Percentiles rank a stretch among this genome's conserved stretches.
phyloP scores from a whole-genome alignment of 2,113 vertebrate genomes.

The Melanotaenia duboulayi region DNA sequence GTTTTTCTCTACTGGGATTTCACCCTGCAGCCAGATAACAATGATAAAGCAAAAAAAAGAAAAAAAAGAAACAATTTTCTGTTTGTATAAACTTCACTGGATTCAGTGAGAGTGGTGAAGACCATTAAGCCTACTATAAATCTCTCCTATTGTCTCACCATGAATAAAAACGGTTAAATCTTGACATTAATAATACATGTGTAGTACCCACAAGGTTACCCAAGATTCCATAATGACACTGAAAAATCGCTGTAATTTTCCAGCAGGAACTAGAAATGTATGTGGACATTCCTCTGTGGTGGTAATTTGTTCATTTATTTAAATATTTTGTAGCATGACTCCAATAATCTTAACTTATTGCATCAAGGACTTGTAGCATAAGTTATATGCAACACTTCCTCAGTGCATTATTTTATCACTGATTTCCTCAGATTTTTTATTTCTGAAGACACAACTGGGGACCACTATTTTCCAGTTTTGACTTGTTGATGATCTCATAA shows the following conservation, averaged over 20 bases:
- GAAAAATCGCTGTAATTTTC: not conserved
- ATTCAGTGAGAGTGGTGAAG: conserved; percentile 46
- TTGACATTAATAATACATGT: not conserved
- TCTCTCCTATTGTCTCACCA: conserved; percentile 10
- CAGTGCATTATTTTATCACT: not conserved
- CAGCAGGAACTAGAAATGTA: not conserved
- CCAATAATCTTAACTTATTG: conserved; percentile 26
- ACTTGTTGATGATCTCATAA: conserved; percentile 62
- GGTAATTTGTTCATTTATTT: conserved; percentile 8
- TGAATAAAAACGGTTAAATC: not conserved
- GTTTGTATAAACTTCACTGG: conserved; percentile 11
- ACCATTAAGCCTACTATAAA: conserved; percentile 50
- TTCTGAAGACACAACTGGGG: conserved; percentile 5
- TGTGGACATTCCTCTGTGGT: conserved; percentile 9
- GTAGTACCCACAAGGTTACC: not conserved
- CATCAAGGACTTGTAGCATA: conserved; percentile 9
- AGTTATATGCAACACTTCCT: not conserved
- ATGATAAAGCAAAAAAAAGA: not conserved
- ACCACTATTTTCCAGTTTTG: conserved; percentile 36
- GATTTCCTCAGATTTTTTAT: conserved; percentile 3
- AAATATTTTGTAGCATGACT: conserved; percentile 16
- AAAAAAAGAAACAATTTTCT: conserved; percentile 1
- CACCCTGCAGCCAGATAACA: conserved; percentile 31
- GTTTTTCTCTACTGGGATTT: conserved; percentile 35
- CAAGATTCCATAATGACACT: not conserved